A percentile compares a stretch with the other conserved stretches of the same genome.
phyloP scores from a whole-genome alignment of 2,797 vertebrate genomes.

The Pipistrellus pygmaeus region DNA sequence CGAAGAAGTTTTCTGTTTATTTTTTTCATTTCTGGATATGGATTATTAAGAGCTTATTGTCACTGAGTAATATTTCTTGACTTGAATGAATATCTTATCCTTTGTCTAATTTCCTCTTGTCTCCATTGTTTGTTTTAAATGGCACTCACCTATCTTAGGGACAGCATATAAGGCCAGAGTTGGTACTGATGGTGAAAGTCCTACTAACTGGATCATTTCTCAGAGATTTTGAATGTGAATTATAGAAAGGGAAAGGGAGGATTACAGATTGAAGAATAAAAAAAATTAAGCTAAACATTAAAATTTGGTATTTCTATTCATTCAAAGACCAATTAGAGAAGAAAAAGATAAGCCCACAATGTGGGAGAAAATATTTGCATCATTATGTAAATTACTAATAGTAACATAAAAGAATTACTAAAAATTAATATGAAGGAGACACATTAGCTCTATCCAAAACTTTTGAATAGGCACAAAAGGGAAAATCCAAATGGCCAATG shows the following conservation, averaged over 20 bases:
- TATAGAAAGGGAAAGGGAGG: neutral
- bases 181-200: neutral
- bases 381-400: neutral
- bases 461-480: slow-evolving; percentile 29
- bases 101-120: slow-evolving; percentile 33
- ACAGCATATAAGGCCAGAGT: neutral
- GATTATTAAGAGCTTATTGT: slow-evolving; percentile 1
- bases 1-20: neutral
- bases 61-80: neutral
- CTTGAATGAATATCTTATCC: neutral
- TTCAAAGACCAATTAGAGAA: neutral
- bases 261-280: neutral
- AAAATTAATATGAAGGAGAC: slow-evolving; percentile 1
- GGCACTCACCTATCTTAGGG: neutral
- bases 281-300: neutral
- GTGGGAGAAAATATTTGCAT: slow-evolving; percentile 10
- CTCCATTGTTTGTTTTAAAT: neutral
- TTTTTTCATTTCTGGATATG: neutral
- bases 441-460: neutral
- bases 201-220: neutral
- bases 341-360: neutral
- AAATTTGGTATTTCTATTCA: slow-evolving; percentile 3
- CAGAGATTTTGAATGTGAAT: slow-evolving; percentile 5
- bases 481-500: slow-evolving; percentile 5
- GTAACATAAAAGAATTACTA: slow-evolving; percentile 11